These are phyloP conservation scores for Pammene fasciana DNA, from an alignment of 2,888 invertebrate genomes.

Conservation along the genomic window DNA sequence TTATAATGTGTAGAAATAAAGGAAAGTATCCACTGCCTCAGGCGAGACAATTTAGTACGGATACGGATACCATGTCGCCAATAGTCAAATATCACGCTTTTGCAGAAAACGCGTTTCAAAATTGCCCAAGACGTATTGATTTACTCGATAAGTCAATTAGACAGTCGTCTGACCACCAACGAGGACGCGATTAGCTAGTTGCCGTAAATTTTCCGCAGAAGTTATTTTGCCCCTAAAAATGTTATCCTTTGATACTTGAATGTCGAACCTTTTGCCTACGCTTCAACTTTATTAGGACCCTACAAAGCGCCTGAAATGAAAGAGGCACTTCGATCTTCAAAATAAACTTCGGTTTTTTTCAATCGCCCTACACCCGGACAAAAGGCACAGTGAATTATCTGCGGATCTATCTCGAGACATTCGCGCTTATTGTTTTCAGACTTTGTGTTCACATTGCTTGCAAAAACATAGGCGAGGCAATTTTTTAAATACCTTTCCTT, in stretches of 20 bases:
- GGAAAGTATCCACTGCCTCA: too few species aligned
- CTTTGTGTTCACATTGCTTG: background rate
- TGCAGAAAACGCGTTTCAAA: too few species aligned
- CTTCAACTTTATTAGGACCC: conserved; percentile 15
- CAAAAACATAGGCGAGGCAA: background rate
- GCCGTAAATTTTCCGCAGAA: too few species aligned
- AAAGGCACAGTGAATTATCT: conserved; percentile 51
- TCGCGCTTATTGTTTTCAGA: conserved; percentile 59
- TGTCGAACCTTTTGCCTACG: background rate
- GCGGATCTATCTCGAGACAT: conserved; percentile 60
- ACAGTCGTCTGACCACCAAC: too few species aligned
- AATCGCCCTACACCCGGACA: conserved; percentile 33
- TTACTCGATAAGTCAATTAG: too few species aligned
- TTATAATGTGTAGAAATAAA: too few species aligned
- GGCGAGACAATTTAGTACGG: too few species aligned
- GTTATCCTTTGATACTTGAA: background rate
- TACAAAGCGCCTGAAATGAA: conserved; percentile 16
- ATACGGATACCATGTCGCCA: too few species aligned
- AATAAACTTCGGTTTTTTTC: conserved; percentile 37
- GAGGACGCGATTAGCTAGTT: too few species aligned
- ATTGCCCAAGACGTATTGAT: too few species aligned
- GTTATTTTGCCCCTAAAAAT: background rate
- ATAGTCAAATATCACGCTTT: too few species aligned
- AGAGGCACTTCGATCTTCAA: conserved; percentile 28
- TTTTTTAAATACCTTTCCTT: too few species aligned